Evolutionary conservation across 2,888 invertebrate genomes (phyloP), one percentile per base, ranked within the genome.

Genomic region (Heliconius aoede): DNA sequence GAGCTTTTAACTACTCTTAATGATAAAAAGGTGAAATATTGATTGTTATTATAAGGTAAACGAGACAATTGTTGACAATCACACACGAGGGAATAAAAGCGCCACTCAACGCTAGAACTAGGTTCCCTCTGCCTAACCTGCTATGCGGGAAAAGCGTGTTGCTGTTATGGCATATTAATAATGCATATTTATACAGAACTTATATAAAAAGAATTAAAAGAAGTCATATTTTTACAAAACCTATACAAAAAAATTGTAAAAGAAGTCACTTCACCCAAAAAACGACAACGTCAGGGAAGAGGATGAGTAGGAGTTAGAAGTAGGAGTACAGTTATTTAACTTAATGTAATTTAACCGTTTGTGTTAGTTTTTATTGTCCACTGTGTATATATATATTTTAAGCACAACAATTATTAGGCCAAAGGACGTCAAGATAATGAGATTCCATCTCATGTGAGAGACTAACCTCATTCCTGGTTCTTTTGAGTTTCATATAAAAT

Each of bases 401-500:
- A 61, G 18, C 28, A 55, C 55, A 28, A 26, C 61, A 40, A 46
- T 61, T 72, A 28, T 51, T 68, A 28, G 72, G 36, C 40, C 5
- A 60, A 61, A 40, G 51, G 36, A 36, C 11, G 62, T 15, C 26
- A 28, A 62, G 36, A 28, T 71, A 75, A 75, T 71, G 71, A 71
- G 32, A 75, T 71, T 51, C 61, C 55, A 26, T 26, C 36, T 36
- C 62, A 64, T 64, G 64, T 11, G 51, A n/a, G 51, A 13, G 4
- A 55, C 40, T 73, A 72, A 61, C 76, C 76, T 67, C 46, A 61
- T 61, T 76, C 67, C 13, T 61, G 46, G 46, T 26, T 73, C 60
- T 46, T 73, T 51, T 30, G 72, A 67, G 51, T 30, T 58, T 72
- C 51, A 68, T 76, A 61, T 67, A 73, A 76, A 72, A 72, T 75